phyloP scores from a whole-genome alignment of 2,888 invertebrate genomes.

The Coleophora flavipennella region DNA sequence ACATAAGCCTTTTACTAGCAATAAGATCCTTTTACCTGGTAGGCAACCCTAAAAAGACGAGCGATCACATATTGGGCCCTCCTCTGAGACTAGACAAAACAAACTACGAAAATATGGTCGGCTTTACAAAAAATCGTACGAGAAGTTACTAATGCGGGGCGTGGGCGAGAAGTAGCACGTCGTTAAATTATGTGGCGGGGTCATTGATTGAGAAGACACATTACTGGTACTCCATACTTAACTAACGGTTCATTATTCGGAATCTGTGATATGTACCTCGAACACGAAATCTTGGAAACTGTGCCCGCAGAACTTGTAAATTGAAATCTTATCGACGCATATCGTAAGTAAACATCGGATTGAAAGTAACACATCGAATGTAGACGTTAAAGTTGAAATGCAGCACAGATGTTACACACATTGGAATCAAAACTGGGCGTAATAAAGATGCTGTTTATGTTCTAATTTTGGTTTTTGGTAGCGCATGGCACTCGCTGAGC shows the following conservation, averaged over 20 bases:
- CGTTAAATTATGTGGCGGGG: slow-evolving; percentile 54
- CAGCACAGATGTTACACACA: slow-evolving; percentile 49
- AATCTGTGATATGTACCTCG: too few species aligned
- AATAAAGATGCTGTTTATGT: slow-evolving; percentile 53
- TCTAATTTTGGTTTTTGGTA: slow-evolving; percentile 51
- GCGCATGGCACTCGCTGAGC: slow-evolving; percentile 46
- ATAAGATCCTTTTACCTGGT: too few species aligned
- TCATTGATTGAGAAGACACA: slow-evolving; percentile 56
- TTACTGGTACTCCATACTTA: slow-evolving; percentile 19
- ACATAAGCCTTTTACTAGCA: too few species aligned
- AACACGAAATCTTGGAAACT: neutral
- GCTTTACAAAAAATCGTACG: slow-evolving; percentile 9
- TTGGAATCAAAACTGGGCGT: slow-evolving; percentile 40
- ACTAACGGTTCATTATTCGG: slow-evolving; percentile 31
- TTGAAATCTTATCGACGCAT: slow-evolving; percentile 23
- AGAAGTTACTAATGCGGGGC: slow-evolving; percentile 34
- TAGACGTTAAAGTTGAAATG: slow-evolving; percentile 29
- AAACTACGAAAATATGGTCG: slow-evolving; percentile 27
- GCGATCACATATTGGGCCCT: too few species aligned
- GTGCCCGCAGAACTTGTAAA: slow-evolving; percentile 19
- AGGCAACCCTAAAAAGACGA: too few species aligned
- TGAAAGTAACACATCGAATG: slow-evolving; percentile 27
- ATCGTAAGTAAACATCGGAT: slow-evolving; percentile 22
- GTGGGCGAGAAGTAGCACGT: slow-evolving; percentile 56
- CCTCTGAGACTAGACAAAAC: neutral